These are phyloP conservation scores for Mastacembelus armatus DNA, from an alignment of 2,797 vertebrate species.

Conservation along the genomic window DNA sequence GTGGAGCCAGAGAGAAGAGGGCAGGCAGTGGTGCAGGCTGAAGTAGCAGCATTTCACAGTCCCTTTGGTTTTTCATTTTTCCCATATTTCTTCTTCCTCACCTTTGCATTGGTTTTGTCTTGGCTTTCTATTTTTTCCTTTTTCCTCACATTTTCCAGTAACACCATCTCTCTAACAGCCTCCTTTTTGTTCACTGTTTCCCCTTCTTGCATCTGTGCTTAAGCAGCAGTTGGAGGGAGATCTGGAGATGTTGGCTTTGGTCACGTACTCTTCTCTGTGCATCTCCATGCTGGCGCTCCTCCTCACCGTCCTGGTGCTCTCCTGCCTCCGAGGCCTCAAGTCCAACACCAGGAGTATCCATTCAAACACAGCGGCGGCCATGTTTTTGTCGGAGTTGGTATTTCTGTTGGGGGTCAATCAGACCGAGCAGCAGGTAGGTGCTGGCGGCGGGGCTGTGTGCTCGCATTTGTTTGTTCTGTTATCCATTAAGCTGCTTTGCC, in stretches of 20 bases:
- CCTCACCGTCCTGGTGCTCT: slow-evolving; percentile 90
- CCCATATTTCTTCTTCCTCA: too few species aligned
- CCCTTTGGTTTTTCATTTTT: too few species aligned
- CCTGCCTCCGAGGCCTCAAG: slow-evolving; percentile 94
- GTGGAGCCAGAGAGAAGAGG: neutral
- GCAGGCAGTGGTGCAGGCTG: neutral
- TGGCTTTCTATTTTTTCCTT: neutral
- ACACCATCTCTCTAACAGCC: neutral
- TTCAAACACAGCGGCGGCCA: slow-evolving; percentile 91
- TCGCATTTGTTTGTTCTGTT: slow-evolving; percentile 9
- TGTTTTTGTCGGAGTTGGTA: slow-evolving; percentile 93
- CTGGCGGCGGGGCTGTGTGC: neutral
- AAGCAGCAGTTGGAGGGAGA: slow-evolving; percentile 95
- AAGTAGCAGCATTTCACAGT: slow-evolving; percentile 8
- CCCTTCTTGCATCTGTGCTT: slow-evolving; percentile 51
- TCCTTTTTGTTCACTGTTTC: slow-evolving; percentile 9
- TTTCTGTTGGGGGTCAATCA: slow-evolving; percentile 94
- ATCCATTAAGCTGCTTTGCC: neutral
- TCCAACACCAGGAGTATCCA: slow-evolving; percentile 97
- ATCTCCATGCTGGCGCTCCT: slow-evolving; percentile 92
- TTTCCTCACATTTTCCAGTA: neutral
- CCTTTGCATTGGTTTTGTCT: too few species aligned
- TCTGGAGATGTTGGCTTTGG: slow-evolving; percentile 92
- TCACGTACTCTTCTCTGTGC: slow-evolving; percentile 91
- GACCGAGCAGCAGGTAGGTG: slow-evolving; percentile 90